Base-by-base conservation (phyloP, 2,797 vertebrate genomes). In the Rhinatrema bivittatum region DNA sequence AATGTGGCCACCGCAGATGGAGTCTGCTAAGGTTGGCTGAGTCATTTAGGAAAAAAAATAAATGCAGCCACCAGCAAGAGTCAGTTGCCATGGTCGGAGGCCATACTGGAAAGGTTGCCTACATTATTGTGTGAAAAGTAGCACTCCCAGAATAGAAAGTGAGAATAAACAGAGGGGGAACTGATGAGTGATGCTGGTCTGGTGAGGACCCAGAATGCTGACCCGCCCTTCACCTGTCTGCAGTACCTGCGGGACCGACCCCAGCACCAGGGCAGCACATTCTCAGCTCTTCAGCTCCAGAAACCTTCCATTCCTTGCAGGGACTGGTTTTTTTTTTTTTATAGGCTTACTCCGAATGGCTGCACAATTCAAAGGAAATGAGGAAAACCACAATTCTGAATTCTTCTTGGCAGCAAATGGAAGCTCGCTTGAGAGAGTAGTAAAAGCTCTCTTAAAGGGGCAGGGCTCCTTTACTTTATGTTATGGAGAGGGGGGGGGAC, bases 401-500 rank as follows among this genome's bases (percentile, higher is more conserved):
- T 78, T 85, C 78, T 79, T 81, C 56, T 62, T 41, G 39, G 40
- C 62, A 79, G 76, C 79, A 63, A 91, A 86, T 90, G 90, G 90
- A 91, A 91, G 91, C 86, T 92, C 80, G 63, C 89, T 91, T 90
- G 88, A 90, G 88, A 73, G 56, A 57, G 49, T 59, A 62, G 44
- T 27, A 36, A 50, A n/a, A n/a, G n/a, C n/a, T n/a, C n/a, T n/a
- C 62, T 71, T 71, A 66, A 70, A 74, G 76, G 10, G 44, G 46
- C 54, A 52, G 58, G 33, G 29, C 1, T 4, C n/a, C n/a, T n/a
- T n/a, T n/a, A n/a, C n/a, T n/a, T n/a, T n/a, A n/a, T n/a, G n/a
- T n/a, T n/a, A n/a, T n/a, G n/a, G n/a, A n/a, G n/a, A 42, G 42
- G 0, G 9, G 23, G 3, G 34, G n/a, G 50, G 30, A 3, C 16